Percentiles rank a stretch among this genome's conserved stretches.
These are phyloP conservation scores for Anser brachyrhynchus DNA, from an alignment of 2,113 vertebrate species.

Conservation along the genomic window DNA sequence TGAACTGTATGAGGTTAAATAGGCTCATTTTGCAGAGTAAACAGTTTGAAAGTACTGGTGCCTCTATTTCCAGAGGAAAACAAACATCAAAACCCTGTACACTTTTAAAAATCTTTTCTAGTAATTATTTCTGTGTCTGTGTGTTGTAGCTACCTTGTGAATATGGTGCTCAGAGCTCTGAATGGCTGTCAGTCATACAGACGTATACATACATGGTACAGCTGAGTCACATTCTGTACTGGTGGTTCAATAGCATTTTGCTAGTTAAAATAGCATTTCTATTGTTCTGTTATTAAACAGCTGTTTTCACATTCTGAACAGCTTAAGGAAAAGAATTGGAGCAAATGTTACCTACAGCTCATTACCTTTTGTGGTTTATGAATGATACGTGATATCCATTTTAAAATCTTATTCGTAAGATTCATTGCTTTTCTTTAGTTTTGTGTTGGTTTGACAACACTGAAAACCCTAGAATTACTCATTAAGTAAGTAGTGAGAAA, in stretches of 20 bases:
- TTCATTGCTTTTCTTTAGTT: neutral
- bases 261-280: neutral
- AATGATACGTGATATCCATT: neutral
- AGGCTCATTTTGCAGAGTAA: neutral
- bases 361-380: neutral
- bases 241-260: neutral
- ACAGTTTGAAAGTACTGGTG: neutral
- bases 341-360: neutral
- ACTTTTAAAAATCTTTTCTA: neutral
- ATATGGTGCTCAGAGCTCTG: neutral
- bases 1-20: neutral
- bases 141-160: neutral
- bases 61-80: neutral
- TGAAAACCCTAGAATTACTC: neutral
- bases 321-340: neutral
- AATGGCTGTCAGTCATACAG: neutral
- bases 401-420: neutral
- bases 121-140: neutral
- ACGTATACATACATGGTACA: accelerated
- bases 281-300: slow-evolving; percentile 3
- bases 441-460: neutral
- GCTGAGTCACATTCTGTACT: neutral
- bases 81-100: neutral
- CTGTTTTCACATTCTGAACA: neutral
- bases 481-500: neutral